Percentiles rank a stretch among this genome's conserved stretches.
These are phyloP conservation scores for Calcarius lapponicus DNA, from an alignment of 2,797 vertebrate genomes.

Conservation along the genomic window DNA sequence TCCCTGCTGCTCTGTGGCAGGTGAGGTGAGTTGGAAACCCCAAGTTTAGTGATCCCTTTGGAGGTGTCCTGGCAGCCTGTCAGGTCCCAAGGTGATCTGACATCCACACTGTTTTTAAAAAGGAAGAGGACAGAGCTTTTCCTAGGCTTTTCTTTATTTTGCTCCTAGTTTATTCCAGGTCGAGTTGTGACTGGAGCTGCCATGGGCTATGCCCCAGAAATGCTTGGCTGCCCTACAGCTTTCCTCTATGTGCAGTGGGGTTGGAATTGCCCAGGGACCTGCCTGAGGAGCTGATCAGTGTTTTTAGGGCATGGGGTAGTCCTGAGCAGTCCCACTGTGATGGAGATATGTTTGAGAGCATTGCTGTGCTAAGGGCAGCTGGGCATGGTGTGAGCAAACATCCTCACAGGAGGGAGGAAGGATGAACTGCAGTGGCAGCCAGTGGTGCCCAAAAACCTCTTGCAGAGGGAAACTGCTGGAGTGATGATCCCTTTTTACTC, in stretches of 20 bases:
- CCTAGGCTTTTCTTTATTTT: not conserved
- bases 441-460: not conserved
- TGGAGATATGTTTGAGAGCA: fast-evolving
- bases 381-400: not conserved
- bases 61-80: not conserved
- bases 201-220: not conserved
- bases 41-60: not conserved
- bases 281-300: not conserved
- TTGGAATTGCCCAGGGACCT: not conserved
- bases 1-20: not conserved
- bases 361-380: not conserved
- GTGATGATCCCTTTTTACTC: not conserved
- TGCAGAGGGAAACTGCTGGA: not conserved
- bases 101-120: not conserved
- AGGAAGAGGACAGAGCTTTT: not conserved
- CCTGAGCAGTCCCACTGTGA: not conserved
- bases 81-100: not conserved
- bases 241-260: not conserved
- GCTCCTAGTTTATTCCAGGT: not conserved
- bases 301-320: not conserved
- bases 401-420: fast-evolving
- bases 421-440: not conserved
- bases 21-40: not conserved
- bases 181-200: fast-evolving
- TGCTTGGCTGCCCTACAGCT: not conserved